Base-by-base conservation (phyloP, 1,140 invertebrate species). In the Camponotus pennsylvanicus region DNA sequence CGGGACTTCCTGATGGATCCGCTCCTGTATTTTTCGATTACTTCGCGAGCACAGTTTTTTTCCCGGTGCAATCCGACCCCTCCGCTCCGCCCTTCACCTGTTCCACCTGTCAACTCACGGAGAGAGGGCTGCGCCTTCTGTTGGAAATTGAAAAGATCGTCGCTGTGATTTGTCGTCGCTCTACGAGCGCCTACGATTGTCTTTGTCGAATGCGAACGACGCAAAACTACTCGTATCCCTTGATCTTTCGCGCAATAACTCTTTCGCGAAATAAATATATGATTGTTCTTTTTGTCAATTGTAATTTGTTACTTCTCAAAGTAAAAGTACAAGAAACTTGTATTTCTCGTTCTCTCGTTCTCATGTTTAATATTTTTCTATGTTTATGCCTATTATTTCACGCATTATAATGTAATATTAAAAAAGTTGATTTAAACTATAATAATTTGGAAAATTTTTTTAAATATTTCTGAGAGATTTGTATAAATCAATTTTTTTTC, bases 1-100 rank as follows among this genome's bases (percentile, higher is more conserved):
- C 79, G 79, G 80, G 71, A 89, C 82, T 92, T 84, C 83, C 90
- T 75, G 91, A 84, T 87, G 89, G 75, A 89, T 86, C 82, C 73
- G 71, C 64, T 73, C 63, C 70, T 57, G 82, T 67, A 86, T 67
- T 89, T 90, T 89, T 87, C 59, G 69, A 85, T 89, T 82, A 70
- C 52, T 64, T 84, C 57, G 15, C 42, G 63, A 76, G 70, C 61
- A 86, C 71, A 40, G 61, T 86, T 82, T 88, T 27, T 88, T 59
- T 77, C 57, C 45, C 69, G 69, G 79, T 83, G 69, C 79, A 83
- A 83, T 75, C 63, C 71, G 40, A 73, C 71, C 45, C 86, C 21
- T 67, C 59, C 67, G 73, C 86, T 88, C 80, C 57, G 52, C 57
- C 70, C 76, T 89, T 75, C 70, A 87, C 64, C 85, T 78, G 70